Base-by-base conservation (phyloP, 1,140 invertebrate genomes). In the Calycopis cecrops region DNA sequence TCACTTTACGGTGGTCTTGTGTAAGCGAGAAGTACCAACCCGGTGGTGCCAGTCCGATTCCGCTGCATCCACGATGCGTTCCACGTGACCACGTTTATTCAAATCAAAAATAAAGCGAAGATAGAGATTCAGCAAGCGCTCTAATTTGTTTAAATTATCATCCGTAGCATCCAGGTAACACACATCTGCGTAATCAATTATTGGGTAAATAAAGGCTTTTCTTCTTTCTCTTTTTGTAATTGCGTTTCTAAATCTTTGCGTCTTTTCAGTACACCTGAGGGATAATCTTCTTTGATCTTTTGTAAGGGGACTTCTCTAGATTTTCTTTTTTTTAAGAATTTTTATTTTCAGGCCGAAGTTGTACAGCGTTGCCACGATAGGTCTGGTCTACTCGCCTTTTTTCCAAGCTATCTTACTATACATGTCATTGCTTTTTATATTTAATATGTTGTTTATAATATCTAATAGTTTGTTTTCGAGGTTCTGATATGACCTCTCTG, bases 241-340 rank as follows among this genome's bases (percentile, higher is more conserved):
- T 52, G 6, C 55, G 48, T 44, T 44, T 57, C 4, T 34, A 4
- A 1, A 51, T 21, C 0, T 51, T 10, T 35, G n/a, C n/a, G n/a
- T n/a, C n/a, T n/a, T n/a, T n/a, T n/a, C n/a, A n/a, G n/a, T n/a
- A n/a, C n/a, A n/a, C 34, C 37, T 4, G 9, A 21, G 4, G 49
- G 40, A 28, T 17, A 57, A 18, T 57, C 48, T 35, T 57, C 48
- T 57, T 57, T 57, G 3, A 57, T 35, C 35, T n/a, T n/a, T 57
- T 52, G 12, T 57, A 57, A 6, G 48, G 1, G 12, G 35, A 42
- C 4, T 35, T 21, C 42, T 40, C 11, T 14, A 56, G 21, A 1
- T 48, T 18, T 34, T 38, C 14, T 21, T 49, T 50, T 50, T 34
- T 49, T 49, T 49, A 0, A 37, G 21, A n/a, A 50, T 48, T 40